Evolutionary conservation across 2,113 vertebrate genomes (phyloP), one percentile per base, ranked within the genome.

Genomic region (Taxidea taxus): DNA sequence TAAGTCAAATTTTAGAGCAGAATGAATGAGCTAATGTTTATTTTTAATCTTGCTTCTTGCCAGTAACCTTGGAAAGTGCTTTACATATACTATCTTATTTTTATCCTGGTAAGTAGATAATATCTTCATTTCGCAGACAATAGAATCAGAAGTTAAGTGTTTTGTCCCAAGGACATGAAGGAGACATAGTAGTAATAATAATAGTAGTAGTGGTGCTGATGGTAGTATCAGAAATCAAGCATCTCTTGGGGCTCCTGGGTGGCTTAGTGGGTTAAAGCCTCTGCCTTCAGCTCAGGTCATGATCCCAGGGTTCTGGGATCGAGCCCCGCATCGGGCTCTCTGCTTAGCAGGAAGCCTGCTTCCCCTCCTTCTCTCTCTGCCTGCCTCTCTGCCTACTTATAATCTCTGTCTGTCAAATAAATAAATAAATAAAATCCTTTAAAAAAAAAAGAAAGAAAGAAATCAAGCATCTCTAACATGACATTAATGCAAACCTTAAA

Each of bases 121-220:
- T 85, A 58, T n/a, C 42, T 97, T 91, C 62, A 91, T 87, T 97
- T 94, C 68, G 84, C 9, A 85, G 31, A 20, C 91, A 56, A 84
- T 58, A 94, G 60, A 47, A 74, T 93, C 31, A 83, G 56, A 51
- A 27, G 2, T 74, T 94, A 74, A 87, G 13, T 27, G 34, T 96
- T 95, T 95, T 95, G 39, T 47, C 39, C 49, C 68, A 95, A 80
- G 23, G 23, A 68, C 37, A 84, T 70, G 20, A 3, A 86, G 58
- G 60, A 92, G 85, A 96, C 77, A 87, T 90, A 84, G 68, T 77
- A 82, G 68, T 77, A 70, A 34, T 81, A 70, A 44, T 60, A 60
- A 20, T 75, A 47, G 7, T 75, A 72, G 29, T 64, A 29, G 21
- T 84, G 29, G 37, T 66, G 2, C 13, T 68, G 34, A 21, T 56